These are phyloP conservation scores for Indicator indicator DNA, from an alignment of 2,113 vertebrate species.

Conservation along the genomic window DNA sequence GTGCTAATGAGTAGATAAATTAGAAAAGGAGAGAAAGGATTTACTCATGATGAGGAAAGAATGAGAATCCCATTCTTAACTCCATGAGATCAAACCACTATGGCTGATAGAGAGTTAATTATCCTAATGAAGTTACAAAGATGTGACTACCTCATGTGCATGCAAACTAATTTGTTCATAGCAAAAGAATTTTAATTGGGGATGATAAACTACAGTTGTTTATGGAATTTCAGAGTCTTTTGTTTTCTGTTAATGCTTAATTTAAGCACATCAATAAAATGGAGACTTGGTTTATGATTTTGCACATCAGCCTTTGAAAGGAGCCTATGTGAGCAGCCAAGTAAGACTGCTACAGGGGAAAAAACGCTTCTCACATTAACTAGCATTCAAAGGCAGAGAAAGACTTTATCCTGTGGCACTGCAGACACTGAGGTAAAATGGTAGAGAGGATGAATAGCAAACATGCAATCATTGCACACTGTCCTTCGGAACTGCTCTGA, in stretches of 20 bases:
- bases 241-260: slow-evolving; percentile 20
- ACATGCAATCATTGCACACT: background rate
- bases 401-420: background rate
- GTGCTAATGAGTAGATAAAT: background rate
- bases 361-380: background rate
- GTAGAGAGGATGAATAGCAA: slow-evolving; percentile 4
- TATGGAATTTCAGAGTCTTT: background rate
- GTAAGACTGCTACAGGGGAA: background rate
- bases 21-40: background rate
- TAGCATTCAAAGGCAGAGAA: slow-evolving; percentile 2
- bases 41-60: background rate
- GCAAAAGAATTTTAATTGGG: background rate
- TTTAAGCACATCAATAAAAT: slow-evolving; percentile 14
- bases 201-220: background rate
- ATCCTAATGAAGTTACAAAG: background rate
- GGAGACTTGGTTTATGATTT: background rate
- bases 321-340: background rate
- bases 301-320: background rate
- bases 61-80: background rate
- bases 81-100: background rate
- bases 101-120: background rate
- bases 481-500: background rate
- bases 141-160: background rate
- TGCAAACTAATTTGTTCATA: background rate
- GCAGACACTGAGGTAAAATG: background rate